Conservation (phyloP, 2,888 invertebrate species). For the Chaitophorus viminalis region DNA sequence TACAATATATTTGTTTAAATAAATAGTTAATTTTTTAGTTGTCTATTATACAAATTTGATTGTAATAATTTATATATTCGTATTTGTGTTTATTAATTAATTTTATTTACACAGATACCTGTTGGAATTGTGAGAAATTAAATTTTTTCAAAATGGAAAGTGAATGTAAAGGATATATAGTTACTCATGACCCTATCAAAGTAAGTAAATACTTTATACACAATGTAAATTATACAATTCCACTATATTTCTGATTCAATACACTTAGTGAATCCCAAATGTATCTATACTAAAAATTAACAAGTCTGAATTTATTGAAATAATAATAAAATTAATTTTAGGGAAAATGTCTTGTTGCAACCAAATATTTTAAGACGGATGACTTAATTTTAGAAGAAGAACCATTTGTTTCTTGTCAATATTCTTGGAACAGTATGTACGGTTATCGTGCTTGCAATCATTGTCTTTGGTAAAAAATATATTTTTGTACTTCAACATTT, state of each 20-base stretch:
- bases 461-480: conserved; percentile 77
- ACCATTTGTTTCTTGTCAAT: conserved; percentile 90
- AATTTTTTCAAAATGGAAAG: background rate
- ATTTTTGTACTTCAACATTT: background rate
- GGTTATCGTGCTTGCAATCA: conserved; percentile 89
- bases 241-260: background rate
- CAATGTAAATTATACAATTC: background rate
- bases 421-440: conserved; percentile 91
- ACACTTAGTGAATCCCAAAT: background rate
- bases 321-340: conserved; percentile 68
- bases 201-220: conserved; percentile 7
- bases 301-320: background rate
- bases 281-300: background rate
- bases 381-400: conserved; percentile 88
- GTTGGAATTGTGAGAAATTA: background rate
- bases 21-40: no score
- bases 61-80: no score
- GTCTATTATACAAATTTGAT: no score
- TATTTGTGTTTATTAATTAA: no score
- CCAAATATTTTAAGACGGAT: conserved; percentile 74
- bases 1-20: no score
- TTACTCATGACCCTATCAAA: conserved; percentile 34
- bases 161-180: conserved; percentile 14
- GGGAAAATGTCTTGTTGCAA: conserved; percentile 88
- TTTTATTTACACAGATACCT: background rate